A percentile compares a stretch with the other conserved stretches of the same genome.
phyloP scores from a whole-genome alignment of 2,888 invertebrate genomes.

The Diplolepis rosae region DNA sequence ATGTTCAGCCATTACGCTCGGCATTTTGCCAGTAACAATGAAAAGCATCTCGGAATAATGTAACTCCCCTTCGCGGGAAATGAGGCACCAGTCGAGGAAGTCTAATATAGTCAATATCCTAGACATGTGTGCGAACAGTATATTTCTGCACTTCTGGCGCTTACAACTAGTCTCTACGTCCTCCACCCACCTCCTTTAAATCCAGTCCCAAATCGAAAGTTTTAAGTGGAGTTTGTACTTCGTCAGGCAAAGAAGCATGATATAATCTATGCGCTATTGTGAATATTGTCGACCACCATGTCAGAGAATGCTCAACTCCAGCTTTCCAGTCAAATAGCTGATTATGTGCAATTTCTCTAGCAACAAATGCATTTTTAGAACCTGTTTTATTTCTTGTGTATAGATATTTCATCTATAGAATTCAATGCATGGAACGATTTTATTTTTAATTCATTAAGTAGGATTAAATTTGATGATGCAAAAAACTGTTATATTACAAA shows the following conservation, averaged over 20 bases:
- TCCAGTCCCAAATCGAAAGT: slow-evolving; percentile 31
- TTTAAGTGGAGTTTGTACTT: slow-evolving; percentile 31
- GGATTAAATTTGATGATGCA: neutral
- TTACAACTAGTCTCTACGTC: slow-evolving; percentile 7
- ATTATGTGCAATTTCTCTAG: slow-evolving; percentile 1
- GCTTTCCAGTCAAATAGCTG: neutral
- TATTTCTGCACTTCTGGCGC: slow-evolving; percentile 16
- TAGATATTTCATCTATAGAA: neutral
- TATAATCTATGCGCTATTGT: slow-evolving; percentile 12
- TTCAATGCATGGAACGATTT: neutral
- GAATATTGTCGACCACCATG: neutral
- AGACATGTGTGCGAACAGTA: slow-evolving; percentile 26
- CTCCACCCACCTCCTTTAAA: slow-evolving; percentile 25
- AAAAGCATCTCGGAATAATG: slow-evolving; percentile 58
- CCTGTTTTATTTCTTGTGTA: neutral
- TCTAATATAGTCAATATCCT: slow-evolving; percentile 25
- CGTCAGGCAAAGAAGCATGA: slow-evolving; percentile 15
- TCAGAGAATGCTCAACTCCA: neutral
- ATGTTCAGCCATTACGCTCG: slow-evolving; percentile 56
- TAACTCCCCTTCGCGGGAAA: slow-evolving; percentile 51
- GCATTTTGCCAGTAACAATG: slow-evolving; percentile 64
- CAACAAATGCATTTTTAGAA: neutral
- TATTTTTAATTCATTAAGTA: neutral
- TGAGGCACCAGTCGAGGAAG: slow-evolving; percentile 48
- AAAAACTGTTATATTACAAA: neutral